These are phyloP conservation scores for Eleutherodactylus coqui DNA, from an alignment of 2,797 vertebrate species.

Conservation along the genomic window DNA sequence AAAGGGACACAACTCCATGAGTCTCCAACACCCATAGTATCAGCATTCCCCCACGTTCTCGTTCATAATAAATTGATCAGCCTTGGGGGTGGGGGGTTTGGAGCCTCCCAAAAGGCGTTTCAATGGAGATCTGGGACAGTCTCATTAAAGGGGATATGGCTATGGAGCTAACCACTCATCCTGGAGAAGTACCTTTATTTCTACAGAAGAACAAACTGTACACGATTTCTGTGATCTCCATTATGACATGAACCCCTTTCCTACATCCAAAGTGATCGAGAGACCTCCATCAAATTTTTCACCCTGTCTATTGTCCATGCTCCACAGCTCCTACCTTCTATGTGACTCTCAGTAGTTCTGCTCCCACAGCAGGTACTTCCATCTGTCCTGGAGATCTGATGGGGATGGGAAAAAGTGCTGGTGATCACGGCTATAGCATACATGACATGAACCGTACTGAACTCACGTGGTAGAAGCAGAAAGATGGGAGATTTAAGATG, in stretches of 20 bases:
- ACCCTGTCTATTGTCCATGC: conserved; percentile 57
- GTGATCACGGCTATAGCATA: too few species aligned
- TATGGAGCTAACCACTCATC: conserved; percentile 64
- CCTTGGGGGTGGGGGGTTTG: conserved; percentile 25
- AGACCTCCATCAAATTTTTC: conserved; percentile 43
- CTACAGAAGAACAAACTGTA: too few species aligned
- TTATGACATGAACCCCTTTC: too few species aligned
- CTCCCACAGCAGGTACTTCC: too few species aligned
- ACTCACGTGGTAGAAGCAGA: too few species aligned
- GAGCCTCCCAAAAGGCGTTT: conserved; percentile 64
- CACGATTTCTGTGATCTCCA: too few species aligned
- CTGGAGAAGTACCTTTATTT: conserved; percentile 27
- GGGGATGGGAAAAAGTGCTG: background rate
- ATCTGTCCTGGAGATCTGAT: background rate
- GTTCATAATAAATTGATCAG: background rate
- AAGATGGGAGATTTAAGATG: too few species aligned
- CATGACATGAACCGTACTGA: too few species aligned
- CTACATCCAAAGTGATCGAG: conserved; percentile 28
- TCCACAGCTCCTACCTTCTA: conserved; percentile 58
- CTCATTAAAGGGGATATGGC: conserved; percentile 64
- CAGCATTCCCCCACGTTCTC: too few species aligned
- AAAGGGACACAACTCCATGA: too few species aligned
- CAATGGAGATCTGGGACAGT: conserved; percentile 52
- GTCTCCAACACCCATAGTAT: background rate
- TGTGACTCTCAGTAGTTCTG: background rate